A percentile compares a stretch with the other conserved stretches of the same genome.
Evolutionary conservation across 2,888 invertebrate genomes (phyloP).

Genomic region (Ommatoiulus sabulosus): DNA sequence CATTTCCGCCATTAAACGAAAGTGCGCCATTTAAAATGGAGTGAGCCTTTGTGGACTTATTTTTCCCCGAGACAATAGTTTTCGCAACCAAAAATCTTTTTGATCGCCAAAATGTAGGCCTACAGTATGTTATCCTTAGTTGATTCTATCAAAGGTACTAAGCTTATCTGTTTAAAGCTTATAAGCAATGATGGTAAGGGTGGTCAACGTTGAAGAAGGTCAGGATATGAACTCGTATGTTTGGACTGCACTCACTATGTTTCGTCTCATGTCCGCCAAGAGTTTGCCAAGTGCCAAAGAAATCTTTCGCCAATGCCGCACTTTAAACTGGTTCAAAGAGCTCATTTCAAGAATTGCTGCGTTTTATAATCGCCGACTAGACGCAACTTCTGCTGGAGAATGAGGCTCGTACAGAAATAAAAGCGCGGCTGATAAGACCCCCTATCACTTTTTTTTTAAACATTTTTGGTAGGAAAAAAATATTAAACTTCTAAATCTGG

Average conservation of each 20-base stretch:
- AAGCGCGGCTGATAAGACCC: neutral
- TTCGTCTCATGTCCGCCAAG: neutral
- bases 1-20: no score
- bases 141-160: no score
- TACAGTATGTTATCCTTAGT: no score
- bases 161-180: no score
- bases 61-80: no score
- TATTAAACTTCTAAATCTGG: neutral
- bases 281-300: neutral
- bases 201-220: neutral
- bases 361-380: neutral
- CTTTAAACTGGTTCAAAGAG: constrained; percentile 20
- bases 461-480: neutral
- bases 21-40: no score
- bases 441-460: neutral
- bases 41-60: no score
- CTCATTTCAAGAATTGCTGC: neutral
- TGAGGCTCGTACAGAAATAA: neutral
- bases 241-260: neutral
- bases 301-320: neutral
- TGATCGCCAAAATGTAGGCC: no score
- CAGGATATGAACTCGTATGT: neutral
- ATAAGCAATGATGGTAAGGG: neutral
- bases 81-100: no score
- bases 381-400: neutral